phyloP scores from a whole-genome alignment of 2,888 invertebrate species.

The Polia nebulosa region DNA sequence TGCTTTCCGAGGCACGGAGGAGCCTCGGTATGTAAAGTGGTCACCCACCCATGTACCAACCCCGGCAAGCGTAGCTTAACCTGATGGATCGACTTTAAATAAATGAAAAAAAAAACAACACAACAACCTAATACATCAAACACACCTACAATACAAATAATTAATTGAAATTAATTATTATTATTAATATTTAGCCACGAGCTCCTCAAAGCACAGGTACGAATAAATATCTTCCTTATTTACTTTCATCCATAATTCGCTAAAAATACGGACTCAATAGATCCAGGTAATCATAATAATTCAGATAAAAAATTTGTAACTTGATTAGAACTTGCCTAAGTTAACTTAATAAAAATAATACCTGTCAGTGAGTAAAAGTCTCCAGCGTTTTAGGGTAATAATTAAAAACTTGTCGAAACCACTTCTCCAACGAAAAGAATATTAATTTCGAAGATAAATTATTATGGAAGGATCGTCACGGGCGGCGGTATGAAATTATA shows the following conservation, averaged over 20 bases:
- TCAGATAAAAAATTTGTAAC: background rate
- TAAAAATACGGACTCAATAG: background rate
- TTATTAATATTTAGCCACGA: too few relatives aligned
- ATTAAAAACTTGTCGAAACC: slow-evolving; percentile 20
- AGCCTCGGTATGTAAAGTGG: too few relatives aligned
- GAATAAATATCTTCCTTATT: too few relatives aligned
- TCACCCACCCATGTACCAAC: too few relatives aligned
- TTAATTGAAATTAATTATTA: too few relatives aligned
- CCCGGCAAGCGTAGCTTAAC: too few relatives aligned
- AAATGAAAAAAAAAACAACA: too few relatives aligned
- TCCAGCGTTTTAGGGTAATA: background rate
- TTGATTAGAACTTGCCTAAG: background rate
- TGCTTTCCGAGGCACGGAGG: too few relatives aligned
- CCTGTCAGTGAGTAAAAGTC: background rate
- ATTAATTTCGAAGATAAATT: slow-evolving; percentile 19
- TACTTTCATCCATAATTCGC: background rate
- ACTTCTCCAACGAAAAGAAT: background rate
- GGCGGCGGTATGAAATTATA: slow-evolving; percentile 1
- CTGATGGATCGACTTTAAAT: too few relatives aligned
- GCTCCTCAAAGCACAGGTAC: too few relatives aligned
- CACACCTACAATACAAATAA: too few relatives aligned
- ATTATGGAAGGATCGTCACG: background rate
- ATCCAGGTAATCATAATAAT: background rate
- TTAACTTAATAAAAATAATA: slow-evolving; percentile 16
- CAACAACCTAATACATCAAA: too few relatives aligned